A percentile compares a stretch with the other conserved stretches of the same genome.
Conservation (phyloP, 2,888 invertebrate species). For the Didymodactylos carnosus region DNA sequence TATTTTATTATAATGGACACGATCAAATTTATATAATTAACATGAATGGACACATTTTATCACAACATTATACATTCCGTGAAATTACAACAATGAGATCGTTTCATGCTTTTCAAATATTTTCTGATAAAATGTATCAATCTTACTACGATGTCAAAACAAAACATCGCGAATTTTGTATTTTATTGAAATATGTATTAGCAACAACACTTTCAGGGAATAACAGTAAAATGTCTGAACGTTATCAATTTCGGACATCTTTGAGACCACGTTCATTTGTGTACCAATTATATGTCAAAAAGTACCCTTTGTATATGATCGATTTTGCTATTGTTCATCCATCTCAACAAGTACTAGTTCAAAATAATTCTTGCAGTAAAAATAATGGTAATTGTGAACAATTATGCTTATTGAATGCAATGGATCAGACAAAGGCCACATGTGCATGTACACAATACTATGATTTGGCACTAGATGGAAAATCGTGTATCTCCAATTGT, state of each 20-base stretch:
- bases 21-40: neutral
- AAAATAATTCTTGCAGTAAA: too few species aligned
- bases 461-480: neutral
- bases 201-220: neutral
- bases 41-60: neutral
- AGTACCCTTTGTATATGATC: too few species aligned
- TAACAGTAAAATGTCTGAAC: too few species aligned
- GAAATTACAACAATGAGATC: too few species aligned
- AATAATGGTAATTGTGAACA: neutral
- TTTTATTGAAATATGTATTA: neutral
- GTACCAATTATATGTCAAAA: too few species aligned
- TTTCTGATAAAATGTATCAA: neutral
- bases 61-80: neutral
- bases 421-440: neutral
- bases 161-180: neutral
- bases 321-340: too few species aligned
- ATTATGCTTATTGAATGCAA: neutral
- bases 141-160: neutral
- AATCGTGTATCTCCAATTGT: neutral
- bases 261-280: too few species aligned
- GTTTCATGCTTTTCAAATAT: neutral
- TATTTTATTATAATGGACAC: neutral
- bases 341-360: too few species aligned
- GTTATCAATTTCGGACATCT: too few species aligned
- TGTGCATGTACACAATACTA: neutral